Percentiles rank a stretch among this genome's conserved stretches.
Evolutionary conservation across 2,113 vertebrate species (phyloP).

Genomic region (Pungitius pungitius): DNA sequence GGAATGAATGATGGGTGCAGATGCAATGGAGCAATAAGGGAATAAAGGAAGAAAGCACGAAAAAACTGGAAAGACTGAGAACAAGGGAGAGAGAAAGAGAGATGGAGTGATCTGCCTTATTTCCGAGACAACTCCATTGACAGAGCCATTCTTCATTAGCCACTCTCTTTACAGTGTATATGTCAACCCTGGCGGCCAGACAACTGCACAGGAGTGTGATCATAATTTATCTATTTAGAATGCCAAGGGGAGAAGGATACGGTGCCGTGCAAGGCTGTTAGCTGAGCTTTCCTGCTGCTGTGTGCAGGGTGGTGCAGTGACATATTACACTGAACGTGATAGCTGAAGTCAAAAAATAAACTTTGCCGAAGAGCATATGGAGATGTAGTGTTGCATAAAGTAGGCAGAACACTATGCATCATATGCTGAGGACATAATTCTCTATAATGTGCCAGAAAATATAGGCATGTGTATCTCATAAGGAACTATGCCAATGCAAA

Average conservation of each 20-base stretch:
- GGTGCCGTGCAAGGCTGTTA: constrained; percentile 44
- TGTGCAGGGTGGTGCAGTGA: constrained; percentile 43
- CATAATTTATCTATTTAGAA: constrained; percentile 75
- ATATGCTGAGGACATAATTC: constrained; percentile 19
- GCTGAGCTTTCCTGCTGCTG: constrained; percentile 55
- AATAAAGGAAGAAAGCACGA: constrained; percentile 44
- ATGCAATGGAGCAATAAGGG: constrained; percentile 54
- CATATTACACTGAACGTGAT: constrained; percentile 54
- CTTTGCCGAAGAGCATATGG: constrained; percentile 48
- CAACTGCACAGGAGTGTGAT: constrained; percentile 66
- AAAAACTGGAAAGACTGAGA: constrained; percentile 36
- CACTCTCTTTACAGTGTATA: constrained; percentile 71
- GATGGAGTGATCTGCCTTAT: constrained; percentile 66
- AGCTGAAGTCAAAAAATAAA: constrained; percentile 50
- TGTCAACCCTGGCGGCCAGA: constrained; percentile 69
- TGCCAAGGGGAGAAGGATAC: constrained; percentile 53
- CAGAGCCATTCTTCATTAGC: constrained; percentile 74
- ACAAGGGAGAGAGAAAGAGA: constrained; percentile 37
- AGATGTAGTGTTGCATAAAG: constrained; percentile 51
- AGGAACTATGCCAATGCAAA: neutral
- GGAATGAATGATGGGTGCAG: constrained; percentile 61
- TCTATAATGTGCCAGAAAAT: constrained; percentile 23
- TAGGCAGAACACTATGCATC: constrained; percentile 25
- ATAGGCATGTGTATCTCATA: constrained; percentile 18
- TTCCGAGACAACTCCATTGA: constrained; percentile 63